A percentile compares a stretch with the other conserved stretches of the same genome.
Conservation (phyloP, 2,888 invertebrate genomes). For the Drosophila vallismaia region DNA sequence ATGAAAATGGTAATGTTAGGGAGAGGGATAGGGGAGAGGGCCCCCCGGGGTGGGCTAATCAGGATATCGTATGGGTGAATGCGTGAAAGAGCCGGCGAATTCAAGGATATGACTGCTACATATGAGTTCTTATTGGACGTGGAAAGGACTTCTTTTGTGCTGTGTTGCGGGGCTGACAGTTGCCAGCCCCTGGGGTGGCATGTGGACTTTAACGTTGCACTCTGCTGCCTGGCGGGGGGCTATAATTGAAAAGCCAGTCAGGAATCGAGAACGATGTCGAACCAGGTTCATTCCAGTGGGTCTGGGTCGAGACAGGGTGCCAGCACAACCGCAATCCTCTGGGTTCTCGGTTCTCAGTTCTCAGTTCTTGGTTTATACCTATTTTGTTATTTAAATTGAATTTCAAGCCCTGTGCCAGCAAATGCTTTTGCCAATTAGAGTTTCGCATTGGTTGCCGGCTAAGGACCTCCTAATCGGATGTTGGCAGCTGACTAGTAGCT, state of each 20-base stretch:
- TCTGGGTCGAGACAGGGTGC: no score
- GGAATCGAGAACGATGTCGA: slow-evolving; percentile 29
- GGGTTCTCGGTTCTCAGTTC: slow-evolving; percentile 20
- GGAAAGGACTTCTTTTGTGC: background rate
- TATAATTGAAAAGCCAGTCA: slow-evolving; percentile 63
- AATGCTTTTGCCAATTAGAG: slow-evolving; percentile 25
- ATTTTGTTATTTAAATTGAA: slow-evolving; percentile 48
- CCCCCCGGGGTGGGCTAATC: slow-evolving; percentile 60
- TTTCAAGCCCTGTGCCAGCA: slow-evolving; percentile 28
- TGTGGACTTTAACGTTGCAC: slow-evolving; percentile 10
- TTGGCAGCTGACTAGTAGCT: slow-evolving; percentile 12
- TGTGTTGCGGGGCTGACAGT: slow-evolving; percentile 28
- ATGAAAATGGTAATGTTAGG: background rate
- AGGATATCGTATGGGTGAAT: slow-evolving; percentile 45
- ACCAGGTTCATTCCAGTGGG: slow-evolving; percentile 2
- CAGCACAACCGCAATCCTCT: slow-evolving; percentile 16
- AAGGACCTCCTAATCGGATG: slow-evolving; percentile 32
- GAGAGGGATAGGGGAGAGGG: background rate
- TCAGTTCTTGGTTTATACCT: slow-evolving; percentile 19
- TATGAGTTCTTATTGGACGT: slow-evolving; percentile 1
- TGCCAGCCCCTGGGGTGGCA: slow-evolving; percentile 21
- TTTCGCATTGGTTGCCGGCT: slow-evolving; percentile 20
- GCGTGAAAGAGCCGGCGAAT: slow-evolving; percentile 30
- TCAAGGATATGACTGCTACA: slow-evolving; percentile 15
- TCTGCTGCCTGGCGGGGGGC: slow-evolving; percentile 46